These are phyloP conservation scores for Sinonovacula constricta DNA, from an alignment of 1,140 invertebrate species.

Conservation along the genomic window DNA sequence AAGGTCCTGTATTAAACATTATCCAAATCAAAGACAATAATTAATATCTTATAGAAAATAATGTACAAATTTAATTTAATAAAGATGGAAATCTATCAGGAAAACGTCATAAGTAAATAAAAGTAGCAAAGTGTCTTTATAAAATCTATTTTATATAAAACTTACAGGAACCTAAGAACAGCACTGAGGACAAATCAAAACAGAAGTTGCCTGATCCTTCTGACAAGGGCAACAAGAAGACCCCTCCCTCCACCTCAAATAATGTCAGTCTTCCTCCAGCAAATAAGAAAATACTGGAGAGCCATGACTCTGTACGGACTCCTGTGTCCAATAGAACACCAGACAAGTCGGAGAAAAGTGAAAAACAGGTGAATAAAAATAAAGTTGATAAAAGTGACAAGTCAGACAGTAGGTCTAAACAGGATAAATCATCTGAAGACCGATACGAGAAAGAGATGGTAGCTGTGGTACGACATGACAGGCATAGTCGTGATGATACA, in stretches of 20 bases:
- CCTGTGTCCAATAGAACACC: neutral
- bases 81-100: constrained; percentile 22
- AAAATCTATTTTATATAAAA: too few species aligned
- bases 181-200: constrained; percentile 56
- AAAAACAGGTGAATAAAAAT: constrained; percentile 24
- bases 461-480: neutral
- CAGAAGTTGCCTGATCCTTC: constrained; percentile 59
- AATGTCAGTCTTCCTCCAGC: neutral
- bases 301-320: neutral
- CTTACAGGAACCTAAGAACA: constrained; percentile 55
- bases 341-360: constrained; percentile 23
- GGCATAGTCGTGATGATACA: neutral
- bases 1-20: too few species aligned
- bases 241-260: constrained; percentile 15
- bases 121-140: too few species aligned
- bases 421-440: constrained; percentile 29
- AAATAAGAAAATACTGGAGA: constrained; percentile 11
- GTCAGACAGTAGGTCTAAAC: constrained; percentile 21
- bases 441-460: constrained; percentile 49
- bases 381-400: constrained; percentile 20
- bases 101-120: too few species aligned
- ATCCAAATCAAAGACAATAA: too few species aligned
- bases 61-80: too few species aligned
- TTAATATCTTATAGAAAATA: too few species aligned
- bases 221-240: constrained; percentile 37